A percentile compares a stretch with the other conserved stretches of the same genome.
phyloP scores from a whole-genome alignment of 2,797 vertebrate species.

The Cirrhinus molitorella region DNA sequence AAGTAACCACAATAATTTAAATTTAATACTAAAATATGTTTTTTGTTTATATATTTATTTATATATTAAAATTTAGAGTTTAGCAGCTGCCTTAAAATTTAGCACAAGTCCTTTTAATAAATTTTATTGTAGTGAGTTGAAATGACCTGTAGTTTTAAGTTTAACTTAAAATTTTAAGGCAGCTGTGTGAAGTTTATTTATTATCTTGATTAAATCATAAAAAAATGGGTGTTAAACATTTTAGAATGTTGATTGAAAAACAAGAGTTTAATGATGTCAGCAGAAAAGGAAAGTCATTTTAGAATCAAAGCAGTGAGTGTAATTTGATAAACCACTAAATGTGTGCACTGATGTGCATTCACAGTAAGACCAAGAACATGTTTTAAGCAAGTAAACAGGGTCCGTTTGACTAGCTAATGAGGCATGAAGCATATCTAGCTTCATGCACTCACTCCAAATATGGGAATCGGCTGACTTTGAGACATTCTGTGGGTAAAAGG shows the following conservation, averaged over 20 bases:
- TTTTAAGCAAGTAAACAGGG: neutral
- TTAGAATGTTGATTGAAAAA: neutral
- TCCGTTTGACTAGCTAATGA: neutral
- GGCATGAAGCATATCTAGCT: constrained; percentile 55
- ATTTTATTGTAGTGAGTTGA: too few relatives aligned
- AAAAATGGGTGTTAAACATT: neutral
- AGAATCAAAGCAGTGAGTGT: neutral
- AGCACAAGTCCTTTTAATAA: too few relatives aligned
- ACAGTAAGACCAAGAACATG: neutral
- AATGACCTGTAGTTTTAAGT: too few relatives aligned
- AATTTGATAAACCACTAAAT: neutral
- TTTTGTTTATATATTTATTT: too few relatives aligned
- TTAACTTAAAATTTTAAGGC: too few relatives aligned
- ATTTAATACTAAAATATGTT: too few relatives aligned
- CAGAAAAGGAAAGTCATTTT: neutral
- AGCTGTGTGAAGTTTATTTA: too few relatives aligned
- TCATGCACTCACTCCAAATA: constrained; percentile 84
- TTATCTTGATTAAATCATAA: neutral
- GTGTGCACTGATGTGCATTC: neutral
- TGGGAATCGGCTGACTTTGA: constrained; percentile 78
- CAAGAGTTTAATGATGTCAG: neutral
- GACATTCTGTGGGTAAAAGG: constrained; percentile 73
- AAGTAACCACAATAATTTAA: too few relatives aligned
- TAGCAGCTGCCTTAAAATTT: too few relatives aligned
- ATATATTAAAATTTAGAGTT: neutral